Conservation (phyloP, 2,797 vertebrate genomes). For the Podarcis siculus region DNA sequence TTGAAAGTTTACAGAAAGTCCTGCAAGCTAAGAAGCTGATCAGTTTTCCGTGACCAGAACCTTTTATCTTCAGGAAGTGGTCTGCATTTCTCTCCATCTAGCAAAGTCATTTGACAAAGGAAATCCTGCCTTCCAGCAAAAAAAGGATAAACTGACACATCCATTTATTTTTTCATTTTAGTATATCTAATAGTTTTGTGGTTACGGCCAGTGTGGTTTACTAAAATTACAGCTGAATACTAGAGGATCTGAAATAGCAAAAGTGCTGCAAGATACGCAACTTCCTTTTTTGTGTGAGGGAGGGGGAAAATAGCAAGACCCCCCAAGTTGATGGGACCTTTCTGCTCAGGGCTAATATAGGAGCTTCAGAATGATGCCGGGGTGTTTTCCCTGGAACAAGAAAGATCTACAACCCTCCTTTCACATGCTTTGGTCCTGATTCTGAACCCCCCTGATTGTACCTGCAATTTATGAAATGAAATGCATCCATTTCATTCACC, state of each 20-base stretch:
- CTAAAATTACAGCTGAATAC: slow-evolving; percentile 3
- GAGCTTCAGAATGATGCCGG: not conserved
- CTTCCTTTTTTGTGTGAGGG: not conserved
- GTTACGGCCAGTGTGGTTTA: slow-evolving; percentile 20
- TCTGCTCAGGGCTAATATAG: not conserved
- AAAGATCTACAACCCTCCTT: not conserved
- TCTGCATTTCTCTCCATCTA: slow-evolving; percentile 20
- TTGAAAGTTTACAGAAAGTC: not conserved
- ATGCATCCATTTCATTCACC: too few relatives aligned
- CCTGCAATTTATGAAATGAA: not conserved
- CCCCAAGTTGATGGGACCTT: not conserved
- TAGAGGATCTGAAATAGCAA: slow-evolving; percentile 4
- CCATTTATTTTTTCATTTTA: slow-evolving; percentile 9
- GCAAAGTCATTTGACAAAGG: slow-evolving; percentile 11
- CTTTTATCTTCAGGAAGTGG: not conserved
- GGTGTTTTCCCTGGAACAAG: not conserved
- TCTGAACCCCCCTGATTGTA: not conserved
- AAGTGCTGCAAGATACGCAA: not conserved
- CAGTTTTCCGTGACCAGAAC: not conserved
- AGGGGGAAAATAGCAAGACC: not conserved
- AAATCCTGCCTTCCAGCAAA: not conserved
- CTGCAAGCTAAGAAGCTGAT: slow-evolving; percentile 2
- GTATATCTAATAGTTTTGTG: slow-evolving; percentile 36
- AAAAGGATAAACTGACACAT: slow-evolving; percentile 39
- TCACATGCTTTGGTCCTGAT: not conserved